Percentiles rank a stretch among this genome's conserved stretches.
Evolutionary conservation across 2,113 vertebrate genomes (phyloP).

Genomic region (Phyllostomus hastatus): DNA sequence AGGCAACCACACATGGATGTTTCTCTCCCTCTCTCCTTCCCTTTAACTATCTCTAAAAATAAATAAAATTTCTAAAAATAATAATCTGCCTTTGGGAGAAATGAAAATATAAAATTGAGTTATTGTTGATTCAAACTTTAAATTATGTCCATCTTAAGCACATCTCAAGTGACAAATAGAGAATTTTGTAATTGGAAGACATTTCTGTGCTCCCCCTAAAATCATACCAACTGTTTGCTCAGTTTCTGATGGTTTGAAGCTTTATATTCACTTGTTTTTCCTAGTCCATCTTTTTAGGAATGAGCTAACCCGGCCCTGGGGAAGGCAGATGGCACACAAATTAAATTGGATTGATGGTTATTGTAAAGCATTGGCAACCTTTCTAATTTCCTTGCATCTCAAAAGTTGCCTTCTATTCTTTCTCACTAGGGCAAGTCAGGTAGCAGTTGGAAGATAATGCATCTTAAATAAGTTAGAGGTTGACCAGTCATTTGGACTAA

Average conservation of each 20-base stretch:
- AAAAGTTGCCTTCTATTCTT: background rate
- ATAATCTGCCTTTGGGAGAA: background rate
- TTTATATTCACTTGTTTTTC: background rate
- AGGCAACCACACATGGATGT: no score
- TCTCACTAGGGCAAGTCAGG: background rate
- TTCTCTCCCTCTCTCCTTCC: no score
- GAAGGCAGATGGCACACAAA: background rate
- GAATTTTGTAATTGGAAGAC: constrained; percentile 10
- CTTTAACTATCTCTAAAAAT: no score
- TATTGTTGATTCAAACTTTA: background rate
- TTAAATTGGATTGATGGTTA: background rate
- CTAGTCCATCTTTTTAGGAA: background rate
- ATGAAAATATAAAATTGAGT: background rate
- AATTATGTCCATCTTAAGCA: background rate
- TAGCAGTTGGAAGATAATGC: background rate
- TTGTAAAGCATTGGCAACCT: background rate
- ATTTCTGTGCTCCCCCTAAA: background rate
- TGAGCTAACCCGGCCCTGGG: background rate
- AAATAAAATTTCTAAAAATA: no score
- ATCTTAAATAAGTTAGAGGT: constrained; percentile 3
- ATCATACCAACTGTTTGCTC: background rate
- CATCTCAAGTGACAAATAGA: background rate
- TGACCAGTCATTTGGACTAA: background rate
- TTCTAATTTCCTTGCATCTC: background rate
- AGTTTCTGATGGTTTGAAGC: background rate